Conservation (phyloP, 2,113 vertebrate genomes). For the Corapipo altera region DNA sequence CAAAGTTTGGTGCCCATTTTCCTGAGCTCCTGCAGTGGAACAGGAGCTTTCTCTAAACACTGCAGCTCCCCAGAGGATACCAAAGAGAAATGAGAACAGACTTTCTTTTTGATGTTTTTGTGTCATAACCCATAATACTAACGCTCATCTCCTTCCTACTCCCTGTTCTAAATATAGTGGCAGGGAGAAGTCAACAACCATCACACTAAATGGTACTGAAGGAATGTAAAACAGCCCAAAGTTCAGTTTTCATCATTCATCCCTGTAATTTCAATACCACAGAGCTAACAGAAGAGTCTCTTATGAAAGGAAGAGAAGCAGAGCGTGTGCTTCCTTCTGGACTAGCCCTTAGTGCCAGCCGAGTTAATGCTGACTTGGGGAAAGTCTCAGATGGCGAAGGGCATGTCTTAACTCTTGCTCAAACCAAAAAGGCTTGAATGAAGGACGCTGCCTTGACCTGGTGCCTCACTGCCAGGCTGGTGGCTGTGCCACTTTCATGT, state of each 20-base stretch:
- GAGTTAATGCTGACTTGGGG: not conserved
- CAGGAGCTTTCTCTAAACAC: constrained; percentile 9
- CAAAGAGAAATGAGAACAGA: constrained; percentile 22
- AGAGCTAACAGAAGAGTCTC: constrained; percentile 4
- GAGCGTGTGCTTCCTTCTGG: not conserved
- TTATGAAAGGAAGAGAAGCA: not conserved
- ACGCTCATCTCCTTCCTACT: not conserved
- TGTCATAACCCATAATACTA: constrained; percentile 25
- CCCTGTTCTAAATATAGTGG: constrained; percentile 1
- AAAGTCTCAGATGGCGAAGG: not conserved
- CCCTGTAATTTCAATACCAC: not conserved
- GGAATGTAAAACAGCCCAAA: constrained; percentile 24
- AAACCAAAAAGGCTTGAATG: not conserved
- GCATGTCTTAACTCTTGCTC: not conserved
- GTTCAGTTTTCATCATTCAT: constrained; percentile 15
- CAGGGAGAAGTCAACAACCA: constrained; percentile 10
- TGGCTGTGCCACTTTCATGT: accelerated
- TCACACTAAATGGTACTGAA: constrained; percentile 9
- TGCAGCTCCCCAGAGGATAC: not conserved
- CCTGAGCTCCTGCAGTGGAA: not conserved
- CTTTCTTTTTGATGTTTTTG: constrained; percentile 8
- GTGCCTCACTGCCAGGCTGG: not conserved
- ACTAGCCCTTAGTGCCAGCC: not conserved
- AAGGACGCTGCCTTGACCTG: not conserved
- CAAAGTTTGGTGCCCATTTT: constrained; percentile 12